Percentiles rank a stretch among this genome's conserved stretches.
Evolutionary conservation across 2,888 invertebrate species (phyloP).

Genomic region (Stegana nigrithorax): DNA sequence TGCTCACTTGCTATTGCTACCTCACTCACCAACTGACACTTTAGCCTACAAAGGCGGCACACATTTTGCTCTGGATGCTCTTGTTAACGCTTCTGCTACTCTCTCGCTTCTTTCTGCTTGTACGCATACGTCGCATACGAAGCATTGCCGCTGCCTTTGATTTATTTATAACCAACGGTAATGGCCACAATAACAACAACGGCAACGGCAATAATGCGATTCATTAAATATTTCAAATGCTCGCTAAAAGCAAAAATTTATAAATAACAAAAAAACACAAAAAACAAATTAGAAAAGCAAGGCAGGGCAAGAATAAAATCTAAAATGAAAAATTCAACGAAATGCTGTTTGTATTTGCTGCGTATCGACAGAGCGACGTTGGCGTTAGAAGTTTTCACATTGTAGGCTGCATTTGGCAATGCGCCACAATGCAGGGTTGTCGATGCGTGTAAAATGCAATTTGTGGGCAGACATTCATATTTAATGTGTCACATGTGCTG

Average conservation of each 20-base stretch:
- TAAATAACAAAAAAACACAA: not conserved
- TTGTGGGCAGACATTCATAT: not conserved
- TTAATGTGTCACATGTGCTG: not conserved
- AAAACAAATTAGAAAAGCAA: no score
- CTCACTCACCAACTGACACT: no score
- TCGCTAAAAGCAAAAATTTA: not conserved
- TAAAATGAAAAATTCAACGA: no score
- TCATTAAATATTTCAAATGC: no score
- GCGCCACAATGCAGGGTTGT: not conserved
- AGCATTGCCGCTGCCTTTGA: not conserved
- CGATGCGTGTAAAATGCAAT: not conserved
- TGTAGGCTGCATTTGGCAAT: not conserved
- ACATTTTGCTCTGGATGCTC: not conserved
- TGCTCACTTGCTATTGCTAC: not conserved
- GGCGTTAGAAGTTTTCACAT: no score
- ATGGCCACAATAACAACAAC: no score
- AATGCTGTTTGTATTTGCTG: no score
- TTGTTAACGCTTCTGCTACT: not conserved
- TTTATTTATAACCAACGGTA: conserved; percentile 13
- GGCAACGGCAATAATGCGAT: no score
- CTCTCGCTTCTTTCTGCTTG: not conserved
- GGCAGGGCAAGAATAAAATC: no score
- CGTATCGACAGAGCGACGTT: no score
- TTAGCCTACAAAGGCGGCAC: no score
- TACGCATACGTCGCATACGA: not conserved